Evolutionary conservation across 2,888 invertebrate species (phyloP).

Genomic region (Sceliomorpha sp.): DNA sequence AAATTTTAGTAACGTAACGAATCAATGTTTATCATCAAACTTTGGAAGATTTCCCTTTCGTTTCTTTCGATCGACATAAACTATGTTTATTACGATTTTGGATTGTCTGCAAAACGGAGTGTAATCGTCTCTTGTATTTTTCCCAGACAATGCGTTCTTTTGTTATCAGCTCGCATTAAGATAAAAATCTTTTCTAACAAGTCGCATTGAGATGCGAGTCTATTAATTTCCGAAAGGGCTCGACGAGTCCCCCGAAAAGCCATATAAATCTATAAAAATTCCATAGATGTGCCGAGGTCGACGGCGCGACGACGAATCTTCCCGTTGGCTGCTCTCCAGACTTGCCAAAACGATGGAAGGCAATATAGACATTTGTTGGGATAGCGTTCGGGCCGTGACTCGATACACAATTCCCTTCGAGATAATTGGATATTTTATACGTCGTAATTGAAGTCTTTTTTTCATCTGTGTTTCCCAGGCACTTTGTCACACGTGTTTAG

Average conservation of each 20-base stretch:
- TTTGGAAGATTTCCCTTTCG: no score
- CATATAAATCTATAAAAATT: slow-evolving; percentile 54
- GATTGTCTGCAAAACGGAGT: no score
- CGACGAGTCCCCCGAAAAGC: slow-evolving; percentile 41
- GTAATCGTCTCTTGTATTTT: no score
- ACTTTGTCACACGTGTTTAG: slow-evolving; percentile 9
- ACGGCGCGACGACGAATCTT: slow-evolving; percentile 44
- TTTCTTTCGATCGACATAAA: no score
- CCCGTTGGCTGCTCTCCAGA: slow-evolving; percentile 50
- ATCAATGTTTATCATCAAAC: no score
- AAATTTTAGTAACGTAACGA: no score
- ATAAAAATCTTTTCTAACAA: slow-evolving; percentile 34
- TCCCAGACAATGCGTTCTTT: no score
- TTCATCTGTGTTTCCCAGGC: slow-evolving; percentile 3
- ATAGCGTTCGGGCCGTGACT: slow-evolving; percentile 5
- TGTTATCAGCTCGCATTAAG: no score
- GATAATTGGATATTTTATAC: slow-evolving; percentile 53
- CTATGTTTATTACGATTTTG: no score
- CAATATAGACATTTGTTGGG: slow-evolving; percentile 22
- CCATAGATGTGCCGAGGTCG: slow-evolving; percentile 43
- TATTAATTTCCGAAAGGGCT: slow-evolving; percentile 45
- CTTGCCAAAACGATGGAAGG: slow-evolving; percentile 20
- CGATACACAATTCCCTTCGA: slow-evolving; percentile 40
- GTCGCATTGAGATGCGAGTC: slow-evolving; percentile 39
- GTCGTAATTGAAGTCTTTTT: slow-evolving; percentile 15